These are phyloP conservation scores for Morelia viridis DNA, from an alignment of 2,797 vertebrate genomes.

Conservation along the genomic window DNA sequence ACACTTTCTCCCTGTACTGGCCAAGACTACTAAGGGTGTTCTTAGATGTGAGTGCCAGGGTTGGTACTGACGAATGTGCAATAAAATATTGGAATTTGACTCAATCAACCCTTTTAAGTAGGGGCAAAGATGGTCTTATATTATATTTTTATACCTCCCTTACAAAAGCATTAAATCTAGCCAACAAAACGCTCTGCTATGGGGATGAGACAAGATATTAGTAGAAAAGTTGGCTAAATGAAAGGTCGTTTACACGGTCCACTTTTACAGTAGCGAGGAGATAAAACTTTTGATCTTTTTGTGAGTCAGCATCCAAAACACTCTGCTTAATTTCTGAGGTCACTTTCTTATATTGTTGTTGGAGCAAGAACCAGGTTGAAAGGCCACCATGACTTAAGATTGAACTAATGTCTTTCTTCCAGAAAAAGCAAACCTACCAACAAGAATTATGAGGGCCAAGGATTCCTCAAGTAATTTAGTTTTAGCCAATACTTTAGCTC, in stretches of 20 bases:
- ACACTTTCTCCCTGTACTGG: neutral
- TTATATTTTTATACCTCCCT: neutral
- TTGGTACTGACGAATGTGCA: neutral
- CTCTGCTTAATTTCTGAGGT: neutral
- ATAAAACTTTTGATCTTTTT: neutral
- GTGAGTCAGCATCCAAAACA: neutral
- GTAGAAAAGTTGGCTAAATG: neutral
- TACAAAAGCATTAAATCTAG: neutral
- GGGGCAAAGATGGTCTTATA: neutral
- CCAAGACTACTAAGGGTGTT: neutral
- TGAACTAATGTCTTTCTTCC: too few relatives aligned
- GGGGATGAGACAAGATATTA: neutral
- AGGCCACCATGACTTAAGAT: neutral
- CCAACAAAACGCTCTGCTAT: neutral
- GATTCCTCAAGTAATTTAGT: neutral
- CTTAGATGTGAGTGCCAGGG: neutral
- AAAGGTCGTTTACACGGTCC: neutral
- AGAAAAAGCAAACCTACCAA: neutral
- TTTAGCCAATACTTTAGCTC: neutral
- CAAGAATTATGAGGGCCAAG: neutral
- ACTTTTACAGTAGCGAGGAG: neutral
- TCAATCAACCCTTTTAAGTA: neutral
- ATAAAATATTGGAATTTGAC: neutral
- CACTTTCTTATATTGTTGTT: neutral
- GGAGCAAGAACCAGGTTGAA: neutral